phyloP scores from a whole-genome alignment of 2,888 invertebrate genomes.

The Toxonevra muliebris region DNA sequence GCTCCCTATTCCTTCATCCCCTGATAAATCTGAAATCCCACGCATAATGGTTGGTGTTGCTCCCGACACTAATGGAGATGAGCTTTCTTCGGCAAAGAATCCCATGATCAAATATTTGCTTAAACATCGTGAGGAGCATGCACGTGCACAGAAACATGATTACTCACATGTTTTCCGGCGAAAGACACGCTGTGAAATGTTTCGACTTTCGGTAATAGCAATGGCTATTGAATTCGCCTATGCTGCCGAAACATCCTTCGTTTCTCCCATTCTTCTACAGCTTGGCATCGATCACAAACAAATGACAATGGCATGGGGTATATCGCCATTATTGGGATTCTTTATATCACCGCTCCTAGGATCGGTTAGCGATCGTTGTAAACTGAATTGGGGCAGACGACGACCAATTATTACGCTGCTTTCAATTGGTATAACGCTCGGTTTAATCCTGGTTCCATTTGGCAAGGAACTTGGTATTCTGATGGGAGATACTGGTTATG shows the following conservation, averaged over 20 bases:
- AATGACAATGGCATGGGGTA: slow-evolving; percentile 69
- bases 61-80: slow-evolving; percentile 45
- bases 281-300: slow-evolving; percentile 70
- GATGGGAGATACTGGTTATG: slow-evolving; percentile 63
- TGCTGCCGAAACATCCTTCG: slow-evolving; percentile 74
- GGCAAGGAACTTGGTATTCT: slow-evolving; percentile 68
- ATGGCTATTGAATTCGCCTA: slow-evolving; percentile 74
- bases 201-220: slow-evolving; percentile 60
- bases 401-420: slow-evolving; percentile 71
- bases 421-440: slow-evolving; percentile 69
- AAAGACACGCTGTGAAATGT: slow-evolving; percentile 60
- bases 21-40: neutral
- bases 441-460: slow-evolving; percentile 70
- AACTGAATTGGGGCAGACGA: slow-evolving; percentile 67
- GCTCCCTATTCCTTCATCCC: neutral
- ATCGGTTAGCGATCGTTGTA: slow-evolving; percentile 71
- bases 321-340: slow-evolving; percentile 64
- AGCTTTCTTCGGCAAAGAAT: slow-evolving; percentile 55
- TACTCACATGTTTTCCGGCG: slow-evolving; percentile 64
- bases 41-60: slow-evolving; percentile 60
- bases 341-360: slow-evolving; percentile 67
- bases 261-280: slow-evolving; percentile 71
- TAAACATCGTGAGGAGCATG: slow-evolving; percentile 62
- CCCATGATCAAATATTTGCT: slow-evolving; percentile 63
- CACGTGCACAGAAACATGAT: slow-evolving; percentile 58